phyloP scores from a whole-genome alignment of 2,888 invertebrate species.

The Drosophila rellima region DNA sequence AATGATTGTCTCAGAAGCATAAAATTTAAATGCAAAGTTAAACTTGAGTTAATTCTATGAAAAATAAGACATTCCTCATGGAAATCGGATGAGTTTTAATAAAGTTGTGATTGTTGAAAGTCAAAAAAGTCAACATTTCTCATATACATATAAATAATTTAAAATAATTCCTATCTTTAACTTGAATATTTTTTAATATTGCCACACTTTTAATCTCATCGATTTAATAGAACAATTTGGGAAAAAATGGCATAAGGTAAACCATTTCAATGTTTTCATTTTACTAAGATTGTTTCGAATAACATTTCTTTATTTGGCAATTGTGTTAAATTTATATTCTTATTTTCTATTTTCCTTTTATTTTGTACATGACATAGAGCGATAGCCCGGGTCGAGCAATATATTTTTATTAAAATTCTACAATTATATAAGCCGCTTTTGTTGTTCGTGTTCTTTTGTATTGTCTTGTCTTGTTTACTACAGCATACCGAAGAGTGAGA shows the following conservation, averaged over 20 bases:
- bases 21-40: no score
- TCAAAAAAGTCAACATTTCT: no score
- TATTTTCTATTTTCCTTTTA: constrained; percentile 17
- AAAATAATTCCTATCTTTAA: no score
- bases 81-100: no score
- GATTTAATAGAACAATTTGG: background rate
- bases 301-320: constrained; percentile 38
- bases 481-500: constrained; percentile 14
- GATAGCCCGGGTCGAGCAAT: constrained; percentile 47
- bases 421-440: constrained; percentile 63
- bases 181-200: no score
- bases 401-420: constrained; percentile 73
- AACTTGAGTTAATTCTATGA: no score
- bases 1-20: no score
- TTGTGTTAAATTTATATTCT: constrained; percentile 22
- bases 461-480: constrained; percentile 34
- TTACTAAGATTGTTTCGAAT: constrained; percentile 36
- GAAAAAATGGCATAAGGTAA: constrained; percentile 7
- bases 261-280: constrained; percentile 27
- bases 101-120: no score
- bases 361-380: constrained; percentile 50
- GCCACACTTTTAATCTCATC: background rate
- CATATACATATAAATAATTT: no score
- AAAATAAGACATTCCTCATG: no score
- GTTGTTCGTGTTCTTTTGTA: constrained; percentile 39